Evolutionary conservation across 2,797 vertebrate species (phyloP).

Genomic region (Brachymystax lenok): DNA sequence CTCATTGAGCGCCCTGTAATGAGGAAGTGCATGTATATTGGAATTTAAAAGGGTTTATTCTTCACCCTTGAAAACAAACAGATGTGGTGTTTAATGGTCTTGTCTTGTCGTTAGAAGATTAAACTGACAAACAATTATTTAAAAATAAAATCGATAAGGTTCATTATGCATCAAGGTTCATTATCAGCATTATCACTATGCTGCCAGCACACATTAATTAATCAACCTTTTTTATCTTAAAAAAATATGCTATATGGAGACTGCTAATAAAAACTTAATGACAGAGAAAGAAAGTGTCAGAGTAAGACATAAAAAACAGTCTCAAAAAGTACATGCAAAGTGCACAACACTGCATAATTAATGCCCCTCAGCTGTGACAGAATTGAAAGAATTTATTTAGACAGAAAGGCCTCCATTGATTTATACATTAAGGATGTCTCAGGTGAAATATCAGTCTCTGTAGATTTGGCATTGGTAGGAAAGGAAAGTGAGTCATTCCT

Average conservation of each 20-base stretch:
- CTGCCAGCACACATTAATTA: too few species aligned
- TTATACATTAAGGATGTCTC: conserved; percentile 44
- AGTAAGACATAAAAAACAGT: background rate
- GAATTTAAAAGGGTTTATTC: background rate
- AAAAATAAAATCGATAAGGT: background rate
- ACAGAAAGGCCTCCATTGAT: conserved; percentile 40
- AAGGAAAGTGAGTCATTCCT: conserved; percentile 42
- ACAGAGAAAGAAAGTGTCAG: background rate
- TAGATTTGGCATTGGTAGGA: conserved; percentile 34
- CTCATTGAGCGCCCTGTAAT: conserved; percentile 1
- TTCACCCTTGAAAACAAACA: background rate
- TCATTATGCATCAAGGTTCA: background rate
- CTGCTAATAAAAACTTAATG: background rate
- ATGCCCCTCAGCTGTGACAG: conserved; percentile 28
- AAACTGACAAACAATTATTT: too few species aligned
- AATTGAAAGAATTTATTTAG: conserved; percentile 44
- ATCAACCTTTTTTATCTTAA: background rate
- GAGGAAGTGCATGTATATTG: background rate
- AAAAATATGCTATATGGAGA: background rate
- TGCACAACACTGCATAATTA: background rate
- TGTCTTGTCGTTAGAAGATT: background rate
- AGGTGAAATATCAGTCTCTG: conserved; percentile 43
- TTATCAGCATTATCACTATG: background rate
- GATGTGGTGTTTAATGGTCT: background rate
- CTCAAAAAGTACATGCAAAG: background rate